These are phyloP conservation scores for Argentina silus DNA, from an alignment of 2,797 vertebrate genomes.

Conservation along the genomic window DNA sequence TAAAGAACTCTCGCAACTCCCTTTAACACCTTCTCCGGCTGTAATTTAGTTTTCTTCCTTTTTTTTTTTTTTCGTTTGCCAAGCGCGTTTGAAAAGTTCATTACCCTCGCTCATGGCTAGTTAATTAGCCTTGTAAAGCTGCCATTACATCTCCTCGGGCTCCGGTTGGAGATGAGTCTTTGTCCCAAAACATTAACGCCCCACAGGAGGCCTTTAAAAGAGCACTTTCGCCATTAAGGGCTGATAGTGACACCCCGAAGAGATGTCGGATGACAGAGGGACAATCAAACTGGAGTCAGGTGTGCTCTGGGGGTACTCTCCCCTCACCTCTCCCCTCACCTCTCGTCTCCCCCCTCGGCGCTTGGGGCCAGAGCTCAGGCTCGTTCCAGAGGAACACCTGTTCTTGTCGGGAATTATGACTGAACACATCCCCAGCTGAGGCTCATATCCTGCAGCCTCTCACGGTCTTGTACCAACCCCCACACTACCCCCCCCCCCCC, in stretches of 20 bases:
- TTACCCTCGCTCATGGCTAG: constrained; percentile 78
- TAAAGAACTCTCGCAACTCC: constrained; percentile 70
- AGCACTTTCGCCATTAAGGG: constrained; percentile 55
- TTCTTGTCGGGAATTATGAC: constrained; percentile 43
- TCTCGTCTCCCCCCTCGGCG: constrained; percentile 53
- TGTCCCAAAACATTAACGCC: constrained; percentile 75
- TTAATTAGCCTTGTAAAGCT: constrained; percentile 84
- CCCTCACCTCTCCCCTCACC: constrained; percentile 37
- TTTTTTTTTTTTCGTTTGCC: constrained; percentile 63
- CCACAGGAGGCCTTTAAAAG: constrained; percentile 67
- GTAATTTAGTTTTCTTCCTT: constrained; percentile 64
- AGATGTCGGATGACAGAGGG: constrained; percentile 46
- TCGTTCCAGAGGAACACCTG: constrained; percentile 59
- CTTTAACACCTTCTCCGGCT: constrained; percentile 76
- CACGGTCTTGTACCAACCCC: constrained; percentile 14
- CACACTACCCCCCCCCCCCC: constrained; percentile 7
- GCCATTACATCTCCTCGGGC: constrained; percentile 74
- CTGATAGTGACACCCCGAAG: constrained; percentile 53
- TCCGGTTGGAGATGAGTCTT: constrained; percentile 73
- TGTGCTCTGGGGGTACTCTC: constrained; percentile 17
- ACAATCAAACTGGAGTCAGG: constrained; percentile 34
- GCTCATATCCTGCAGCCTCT: constrained; percentile 26
- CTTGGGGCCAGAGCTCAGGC: constrained; percentile 37
- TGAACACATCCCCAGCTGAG: constrained; percentile 24
- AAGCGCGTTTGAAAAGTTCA: constrained; percentile 80